phyloP scores from a whole-genome alignment of 37 sponge, comb jelly and placozoan genomes.

The Dysidea cf. avara region DNA sequence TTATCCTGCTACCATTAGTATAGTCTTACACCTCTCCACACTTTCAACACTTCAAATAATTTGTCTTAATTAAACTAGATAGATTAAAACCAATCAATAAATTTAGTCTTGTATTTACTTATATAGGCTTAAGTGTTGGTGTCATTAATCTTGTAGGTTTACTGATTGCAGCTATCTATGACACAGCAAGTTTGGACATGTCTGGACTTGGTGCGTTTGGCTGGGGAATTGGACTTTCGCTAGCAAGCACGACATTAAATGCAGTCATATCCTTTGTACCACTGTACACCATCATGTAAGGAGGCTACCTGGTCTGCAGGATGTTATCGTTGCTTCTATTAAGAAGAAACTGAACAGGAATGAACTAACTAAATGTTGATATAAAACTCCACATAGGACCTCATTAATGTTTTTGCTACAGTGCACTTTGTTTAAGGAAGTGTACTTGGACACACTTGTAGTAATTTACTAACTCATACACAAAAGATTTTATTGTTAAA shows the following conservation, averaged over 20 bases:
- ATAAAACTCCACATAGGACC: no score
- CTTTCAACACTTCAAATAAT: no score
- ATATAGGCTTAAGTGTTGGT: not conserved
- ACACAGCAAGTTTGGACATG: constrained; percentile 37
- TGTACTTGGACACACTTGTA: no score
- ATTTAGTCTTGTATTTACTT: not conserved
- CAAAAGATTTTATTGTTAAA: no score
- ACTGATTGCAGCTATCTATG: constrained; percentile 57
- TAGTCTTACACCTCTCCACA: no score
- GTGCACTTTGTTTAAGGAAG: no score
- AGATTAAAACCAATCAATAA: not conserved
- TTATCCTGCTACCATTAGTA: no score
- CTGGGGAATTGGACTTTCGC: constrained; percentile 69
- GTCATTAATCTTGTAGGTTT: constrained; percentile 71
- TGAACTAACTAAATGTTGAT: no score
- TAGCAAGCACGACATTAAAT: constrained; percentile 23
- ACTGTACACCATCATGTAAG: constrained; percentile 46
- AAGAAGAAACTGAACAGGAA: no score
- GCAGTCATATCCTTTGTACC: constrained; percentile 41
- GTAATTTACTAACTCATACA: no score
- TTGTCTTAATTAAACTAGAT: not conserved
- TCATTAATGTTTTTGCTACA: no score
- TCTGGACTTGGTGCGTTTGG: constrained; percentile 29
- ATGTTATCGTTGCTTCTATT: not conserved
- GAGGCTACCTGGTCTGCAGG: not conserved